Evolutionary conservation across 30 jellyfish, hydroid and myxozoan genomes (phyloP), one percentile per base, ranked within the genome.

Genomic region (Aurelia aurita): DNA sequence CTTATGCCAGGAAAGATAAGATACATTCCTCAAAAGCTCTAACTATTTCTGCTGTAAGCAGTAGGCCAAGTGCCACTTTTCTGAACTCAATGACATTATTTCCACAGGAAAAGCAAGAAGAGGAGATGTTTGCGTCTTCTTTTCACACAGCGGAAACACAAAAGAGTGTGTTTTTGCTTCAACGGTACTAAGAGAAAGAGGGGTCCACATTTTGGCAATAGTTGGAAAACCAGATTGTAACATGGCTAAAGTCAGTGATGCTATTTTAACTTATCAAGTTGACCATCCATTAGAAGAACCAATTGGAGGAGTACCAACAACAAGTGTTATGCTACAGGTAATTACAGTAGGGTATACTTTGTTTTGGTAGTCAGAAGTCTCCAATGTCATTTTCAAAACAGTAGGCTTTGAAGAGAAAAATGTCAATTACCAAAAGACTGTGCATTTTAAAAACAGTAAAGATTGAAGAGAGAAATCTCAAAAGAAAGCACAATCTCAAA

Each of bases 101-200:
- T 44, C 71, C 29, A 2, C 57, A 91, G 98, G 98, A 10, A 91
- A 91, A 51, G 98, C 95, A 25, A 82, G 98, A 13, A 47, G 96
- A 18, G 98, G 96, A 13, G 98, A 91, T 39, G 96, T 91, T 45
- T 84, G 93, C 35, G 93, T 91, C 20, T 84, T 91, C 84, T 91
- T 91, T 69, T 91, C 98, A 29, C 96, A 91, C 90, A 91, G 98
- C 58, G 98, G 98, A 20, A 91, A 91, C 93, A 91, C 98, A 16
- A 75, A 90, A 21, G 98, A 91, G 77, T 91, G 98, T 55, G 96
- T 91, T 46, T 91, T 91, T 80, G 98, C 98, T 19, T 96, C 98
- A 4, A 54, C 60, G n/a, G 87, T 81, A 5, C 67, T 91, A 22
- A 72, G 98, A 25, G 92, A 84, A 43, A 61, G 96, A 32, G 98